These are phyloP conservation scores for Oreotrochilus melanogaster DNA, from an alignment of 2,113 vertebrate genomes.

Conservation along the genomic window DNA sequence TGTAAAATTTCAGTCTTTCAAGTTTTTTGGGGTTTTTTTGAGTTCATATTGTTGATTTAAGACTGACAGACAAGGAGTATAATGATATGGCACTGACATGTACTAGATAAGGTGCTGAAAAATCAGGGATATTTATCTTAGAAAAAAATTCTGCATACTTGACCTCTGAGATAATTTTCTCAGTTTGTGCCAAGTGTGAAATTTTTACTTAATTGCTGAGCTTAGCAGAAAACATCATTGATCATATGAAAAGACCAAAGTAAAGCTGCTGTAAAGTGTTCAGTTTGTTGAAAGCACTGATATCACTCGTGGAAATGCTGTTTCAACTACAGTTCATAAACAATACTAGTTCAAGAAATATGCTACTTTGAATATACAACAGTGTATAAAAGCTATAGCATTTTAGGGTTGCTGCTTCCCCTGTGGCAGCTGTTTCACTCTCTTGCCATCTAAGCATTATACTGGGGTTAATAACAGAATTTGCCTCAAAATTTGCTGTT, in stretches of 20 bases:
- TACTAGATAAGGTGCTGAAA: not conserved
- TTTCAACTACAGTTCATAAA: not conserved
- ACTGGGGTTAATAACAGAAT: not conserved
- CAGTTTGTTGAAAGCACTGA: not conserved
- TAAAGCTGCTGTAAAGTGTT: not conserved
- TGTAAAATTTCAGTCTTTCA: not conserved
- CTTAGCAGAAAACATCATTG: slow-evolving; percentile 12
- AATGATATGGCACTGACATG: not conserved
- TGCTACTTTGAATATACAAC: not conserved
- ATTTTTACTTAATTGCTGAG: slow-evolving; percentile 30
- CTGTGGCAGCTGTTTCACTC: not conserved
- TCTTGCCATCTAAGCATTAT: not conserved
- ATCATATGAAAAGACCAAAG: not conserved
- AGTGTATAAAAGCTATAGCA: not conserved
- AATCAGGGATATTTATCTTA: not conserved
- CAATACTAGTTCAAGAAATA: not conserved
- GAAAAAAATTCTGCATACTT: not conserved
- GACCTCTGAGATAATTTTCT: not conserved
- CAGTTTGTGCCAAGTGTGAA: not conserved
- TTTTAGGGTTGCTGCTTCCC: not conserved
- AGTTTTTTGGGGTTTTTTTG: not conserved
- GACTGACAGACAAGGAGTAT: not conserved
- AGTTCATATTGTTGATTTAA: not conserved
- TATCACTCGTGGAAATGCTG: not conserved
- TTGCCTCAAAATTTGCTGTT: not conserved